Evolutionary conservation across 2,113 vertebrate species (phyloP), one percentile per base, ranked within the genome.

Genomic region (Athene noctua): DNA sequence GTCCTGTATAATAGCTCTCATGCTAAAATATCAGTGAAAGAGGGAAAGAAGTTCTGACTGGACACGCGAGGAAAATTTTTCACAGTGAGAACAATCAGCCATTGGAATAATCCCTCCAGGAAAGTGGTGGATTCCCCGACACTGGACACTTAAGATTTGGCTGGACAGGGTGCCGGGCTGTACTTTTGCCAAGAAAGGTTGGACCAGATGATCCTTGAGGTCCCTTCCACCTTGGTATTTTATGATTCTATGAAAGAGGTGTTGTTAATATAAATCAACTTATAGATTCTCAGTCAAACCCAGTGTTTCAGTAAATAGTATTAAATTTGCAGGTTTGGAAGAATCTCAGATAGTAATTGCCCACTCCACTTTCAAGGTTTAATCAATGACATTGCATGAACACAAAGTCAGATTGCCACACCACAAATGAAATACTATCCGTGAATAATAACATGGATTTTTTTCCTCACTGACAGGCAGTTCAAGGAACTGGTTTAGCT

Each of bases 401-500:
- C 54, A 49, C 2, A 0, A 80, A 82, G 32, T 65, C 44, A 75
- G 54, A 73, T 30, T 79, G 13, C 68, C 19, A 65, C 29, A 38
- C 5, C 66, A 38, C 5, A 71, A 46, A 62, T 38, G 74, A 55
- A 49, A 6, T 8, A 29, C n/a, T 32, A 14, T 55, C 42, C 10
- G 4, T 62, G 15, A 94, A 18, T 74, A 80, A 81, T 80, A 81
- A 73, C 29, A 20, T n/a, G 57, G 4, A 21, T 92, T 87, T 57
- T 55, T 73, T 68, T 63, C 84, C 5, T 97, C 6, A 47, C 61
- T 95, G 55, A 38, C 98, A 99, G 99, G 98, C 99, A 2, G 99
- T 99, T 75, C 99, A 99, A 92, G 99, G 99, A 61, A 99, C 99
- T 61, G 99, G 99, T 23, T 97, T 99, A 97, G 99, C 99, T 85